These are phyloP conservation scores for Smithornis capensis DNA, from an alignment of 2,113 vertebrate genomes.

Conservation along the genomic window DNA sequence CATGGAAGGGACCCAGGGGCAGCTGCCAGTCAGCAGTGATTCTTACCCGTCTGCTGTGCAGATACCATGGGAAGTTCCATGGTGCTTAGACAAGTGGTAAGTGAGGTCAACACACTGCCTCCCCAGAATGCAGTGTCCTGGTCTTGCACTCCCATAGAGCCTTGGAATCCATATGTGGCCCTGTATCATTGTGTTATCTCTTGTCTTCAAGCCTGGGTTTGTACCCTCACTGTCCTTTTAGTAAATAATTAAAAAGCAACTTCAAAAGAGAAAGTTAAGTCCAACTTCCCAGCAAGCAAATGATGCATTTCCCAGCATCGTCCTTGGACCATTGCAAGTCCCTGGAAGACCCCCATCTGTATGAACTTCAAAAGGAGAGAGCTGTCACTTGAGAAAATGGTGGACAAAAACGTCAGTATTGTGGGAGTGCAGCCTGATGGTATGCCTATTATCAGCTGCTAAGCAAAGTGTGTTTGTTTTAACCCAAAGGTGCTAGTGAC, in stretches of 20 bases:
- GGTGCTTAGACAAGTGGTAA: background rate
- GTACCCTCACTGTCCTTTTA: background rate
- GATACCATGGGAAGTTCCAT: background rate
- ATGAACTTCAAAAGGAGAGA: background rate
- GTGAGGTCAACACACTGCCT: background rate
- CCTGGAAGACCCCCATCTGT: background rate
- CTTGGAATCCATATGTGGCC: background rate
- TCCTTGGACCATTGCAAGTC: background rate
- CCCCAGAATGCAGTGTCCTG: background rate
- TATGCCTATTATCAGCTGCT: background rate
- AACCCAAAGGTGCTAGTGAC: background rate
- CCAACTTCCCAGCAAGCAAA: background rate
- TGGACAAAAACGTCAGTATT: background rate
- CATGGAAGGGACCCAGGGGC: background rate
- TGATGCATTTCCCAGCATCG: background rate
- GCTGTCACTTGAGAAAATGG: background rate
- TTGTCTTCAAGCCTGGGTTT: background rate
- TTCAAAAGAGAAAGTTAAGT: background rate
- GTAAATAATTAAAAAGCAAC: background rate
- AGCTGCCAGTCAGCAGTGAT: background rate
- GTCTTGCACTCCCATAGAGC: background rate
- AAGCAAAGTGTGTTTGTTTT: background rate
- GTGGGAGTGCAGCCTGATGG: background rate
- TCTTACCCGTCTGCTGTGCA: background rate
- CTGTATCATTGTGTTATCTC: background rate